Evolutionary conservation across 2,113 vertebrate genomes (phyloP).

Genomic region (Apodemus sylvaticus): DNA sequence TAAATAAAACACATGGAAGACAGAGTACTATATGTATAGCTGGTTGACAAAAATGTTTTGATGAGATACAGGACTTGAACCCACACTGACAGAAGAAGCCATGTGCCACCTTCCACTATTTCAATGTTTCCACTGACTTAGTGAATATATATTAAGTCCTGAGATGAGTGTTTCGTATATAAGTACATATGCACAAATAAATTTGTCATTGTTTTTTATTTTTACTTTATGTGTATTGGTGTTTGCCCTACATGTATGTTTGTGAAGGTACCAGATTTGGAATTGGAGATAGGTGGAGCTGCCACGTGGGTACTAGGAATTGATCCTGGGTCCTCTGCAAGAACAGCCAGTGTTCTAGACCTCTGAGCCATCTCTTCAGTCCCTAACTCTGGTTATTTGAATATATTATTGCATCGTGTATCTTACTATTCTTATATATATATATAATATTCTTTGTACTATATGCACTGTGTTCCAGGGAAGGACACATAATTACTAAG

Average conservation of each 20-base stretch:
- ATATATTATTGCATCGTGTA: neutral
- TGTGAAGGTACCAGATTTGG: no score
- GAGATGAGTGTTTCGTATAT: neutral
- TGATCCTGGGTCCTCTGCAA: no score
- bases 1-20: neutral
- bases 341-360: no score
- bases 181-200: neutral
- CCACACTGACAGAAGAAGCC: neutral
- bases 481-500: neutral
- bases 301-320: no score
- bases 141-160: neutral
- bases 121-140: neutral
- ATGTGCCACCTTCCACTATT: neutral
- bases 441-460: neutral
- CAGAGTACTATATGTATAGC: neutral
- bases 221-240: no score
- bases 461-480: neutral
- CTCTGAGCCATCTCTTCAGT: no score
- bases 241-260: no score
- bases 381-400: neutral
- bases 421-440: neutral
- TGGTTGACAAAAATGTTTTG: neutral
- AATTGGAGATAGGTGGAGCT: no score
- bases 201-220: no score
- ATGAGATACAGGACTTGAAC: neutral